Conservation (phyloP, 2,888 invertebrate genomes). For the Muscina levida region DNA sequence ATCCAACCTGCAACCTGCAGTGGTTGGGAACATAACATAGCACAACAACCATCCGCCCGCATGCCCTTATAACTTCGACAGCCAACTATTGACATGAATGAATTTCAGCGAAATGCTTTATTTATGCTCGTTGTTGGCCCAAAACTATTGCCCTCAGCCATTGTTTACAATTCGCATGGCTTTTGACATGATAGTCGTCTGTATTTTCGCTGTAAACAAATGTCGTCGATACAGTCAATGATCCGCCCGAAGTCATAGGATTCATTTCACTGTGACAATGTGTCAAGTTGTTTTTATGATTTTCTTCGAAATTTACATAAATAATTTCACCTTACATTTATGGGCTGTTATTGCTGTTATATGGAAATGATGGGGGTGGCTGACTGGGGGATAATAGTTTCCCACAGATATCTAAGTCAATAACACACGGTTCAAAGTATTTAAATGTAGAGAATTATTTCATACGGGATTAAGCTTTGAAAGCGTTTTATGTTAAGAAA, state of each 20-base stretch:
- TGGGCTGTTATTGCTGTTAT: conserved; percentile 17
- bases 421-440: too few species aligned
- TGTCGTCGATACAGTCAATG: conserved; percentile 49
- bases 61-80: too few species aligned
- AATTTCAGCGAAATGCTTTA: too few species aligned
- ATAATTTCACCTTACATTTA: conserved; percentile 50
- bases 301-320: conserved; percentile 52
- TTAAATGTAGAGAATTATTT: too few species aligned
- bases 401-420: conserved; percentile 29
- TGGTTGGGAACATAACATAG: too few species aligned
- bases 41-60: conserved; percentile 10
- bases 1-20: neutral
- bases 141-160: neutral
- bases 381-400: conserved; percentile 10
- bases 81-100: too few species aligned
- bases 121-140: too few species aligned
- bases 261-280: conserved; percentile 28
- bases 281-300: conserved; percentile 26
- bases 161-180: neutral
- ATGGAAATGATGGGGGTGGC: too few species aligned
- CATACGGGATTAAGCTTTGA: too few species aligned
- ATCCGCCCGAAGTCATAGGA: conserved; percentile 44
- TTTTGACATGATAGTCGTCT: conserved; percentile 59
- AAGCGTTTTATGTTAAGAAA: too few species aligned
- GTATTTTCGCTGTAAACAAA: conserved; percentile 23